phyloP scores from a whole-genome alignment of 2,888 invertebrate species.

The Toxonevra muliebris region DNA sequence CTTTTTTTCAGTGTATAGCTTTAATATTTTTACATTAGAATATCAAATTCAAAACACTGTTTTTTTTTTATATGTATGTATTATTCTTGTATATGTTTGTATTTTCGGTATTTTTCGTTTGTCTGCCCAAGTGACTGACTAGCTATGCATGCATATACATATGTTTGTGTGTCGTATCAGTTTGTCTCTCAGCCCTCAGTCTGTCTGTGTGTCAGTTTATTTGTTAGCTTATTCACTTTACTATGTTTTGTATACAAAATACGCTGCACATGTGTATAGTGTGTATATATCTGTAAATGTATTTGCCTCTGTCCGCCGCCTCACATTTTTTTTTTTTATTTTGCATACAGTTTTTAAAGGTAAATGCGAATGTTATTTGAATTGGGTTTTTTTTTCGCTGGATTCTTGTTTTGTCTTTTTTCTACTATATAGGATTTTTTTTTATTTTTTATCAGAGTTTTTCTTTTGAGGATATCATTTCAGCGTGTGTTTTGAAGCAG shows the following conservation, averaged over 20 bases:
- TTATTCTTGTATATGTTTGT: neutral
- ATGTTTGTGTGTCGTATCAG: constrained; percentile 3
- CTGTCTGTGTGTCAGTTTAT: constrained; percentile 17
- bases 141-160: neutral
- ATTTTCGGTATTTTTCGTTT: neutral
- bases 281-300: neutral
- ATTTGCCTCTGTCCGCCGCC: constrained; percentile 2
- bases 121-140: constrained; percentile 8
- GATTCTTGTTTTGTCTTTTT: no score
- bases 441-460: no score
- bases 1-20: neutral
- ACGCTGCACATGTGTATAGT: constrained; percentile 6
- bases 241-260: neutral
- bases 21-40: constrained; percentile 27
- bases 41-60: constrained; percentile 32
- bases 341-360: neutral
- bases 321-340: constrained; percentile 1
- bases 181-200: constrained; percentile 23
- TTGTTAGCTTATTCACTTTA: neutral
- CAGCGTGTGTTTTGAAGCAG: no score
- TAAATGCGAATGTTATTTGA: neutral
- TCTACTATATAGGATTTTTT: no score
- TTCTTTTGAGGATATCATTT: no score
- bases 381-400: neutral
- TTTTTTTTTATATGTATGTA: constrained; percentile 14